phyloP scores from a whole-genome alignment of 2,888 invertebrate species.

The Caenorhabditis uteleia region DNA sequence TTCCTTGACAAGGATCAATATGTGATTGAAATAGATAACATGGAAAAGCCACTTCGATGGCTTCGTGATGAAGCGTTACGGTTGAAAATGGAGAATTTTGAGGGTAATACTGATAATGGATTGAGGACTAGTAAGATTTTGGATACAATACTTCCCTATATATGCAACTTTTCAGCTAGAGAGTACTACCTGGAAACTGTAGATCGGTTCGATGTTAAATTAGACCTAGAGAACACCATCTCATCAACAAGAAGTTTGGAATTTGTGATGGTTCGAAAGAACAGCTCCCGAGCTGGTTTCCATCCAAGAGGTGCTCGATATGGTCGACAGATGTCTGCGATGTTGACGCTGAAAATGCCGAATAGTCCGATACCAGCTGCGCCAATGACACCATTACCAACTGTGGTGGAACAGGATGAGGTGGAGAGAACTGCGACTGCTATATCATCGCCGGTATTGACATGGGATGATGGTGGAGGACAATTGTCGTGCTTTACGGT shows the following conservation, averaged over 20 bases:
- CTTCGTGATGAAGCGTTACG: slow-evolving; percentile 37
- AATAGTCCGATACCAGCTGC: slow-evolving; percentile 32
- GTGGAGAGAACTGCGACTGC: background rate
- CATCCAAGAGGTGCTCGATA: slow-evolving; percentile 42
- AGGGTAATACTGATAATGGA: slow-evolving; percentile 3
- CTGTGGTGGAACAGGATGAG: slow-evolving; percentile 13
- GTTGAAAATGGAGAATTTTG: slow-evolving; percentile 12
- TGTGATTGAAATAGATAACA: slow-evolving; percentile 36
- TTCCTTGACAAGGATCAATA: slow-evolving; percentile 31
- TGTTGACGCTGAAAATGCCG: slow-evolving; percentile 32
- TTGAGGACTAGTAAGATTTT: slow-evolving; percentile 2
- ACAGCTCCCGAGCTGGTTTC: slow-evolving; percentile 47
- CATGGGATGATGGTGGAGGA: slow-evolving; percentile 28
- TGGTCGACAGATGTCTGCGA: slow-evolving; percentile 33
- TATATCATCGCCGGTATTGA: slow-evolving; percentile 17
- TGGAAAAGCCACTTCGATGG: slow-evolving; percentile 43
- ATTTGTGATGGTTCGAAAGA: slow-evolving; percentile 52
- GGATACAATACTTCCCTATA: background rate
- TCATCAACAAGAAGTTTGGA: slow-evolving; percentile 28
- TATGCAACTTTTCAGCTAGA: slow-evolving; percentile 25
- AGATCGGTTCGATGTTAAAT: slow-evolving; percentile 35
- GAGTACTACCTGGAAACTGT: slow-evolving; percentile 48
- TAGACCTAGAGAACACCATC: slow-evolving; percentile 41
- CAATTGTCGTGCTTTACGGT: slow-evolving; percentile 44
- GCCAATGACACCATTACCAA: slow-evolving; percentile 31